Percentiles rank a stretch among this genome's conserved stretches.
These are phyloP conservation scores for Esox lucius DNA, from an alignment of 2,797 vertebrate species.

Conservation along the genomic window DNA sequence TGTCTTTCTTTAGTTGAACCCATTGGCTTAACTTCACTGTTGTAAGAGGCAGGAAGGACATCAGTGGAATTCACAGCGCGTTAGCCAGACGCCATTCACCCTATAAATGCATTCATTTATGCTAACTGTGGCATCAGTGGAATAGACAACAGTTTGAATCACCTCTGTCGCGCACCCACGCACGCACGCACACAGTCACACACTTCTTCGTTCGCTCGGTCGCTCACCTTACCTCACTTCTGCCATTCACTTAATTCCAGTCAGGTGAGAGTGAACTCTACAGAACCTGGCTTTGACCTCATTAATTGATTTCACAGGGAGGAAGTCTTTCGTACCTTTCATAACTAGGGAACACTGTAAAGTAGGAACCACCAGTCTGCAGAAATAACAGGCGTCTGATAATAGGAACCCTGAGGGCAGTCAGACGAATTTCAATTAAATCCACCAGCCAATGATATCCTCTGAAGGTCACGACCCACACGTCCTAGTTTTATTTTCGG, in stretches of 20 bases:
- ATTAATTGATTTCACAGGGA: conserved; percentile 74
- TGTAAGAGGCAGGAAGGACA: too few relatives aligned
- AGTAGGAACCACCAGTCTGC: conserved; percentile 32
- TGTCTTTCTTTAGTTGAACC: too few relatives aligned
- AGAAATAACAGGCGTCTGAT: conserved; percentile 43
- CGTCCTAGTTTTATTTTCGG: neutral
- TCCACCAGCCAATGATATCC: conserved; percentile 5
- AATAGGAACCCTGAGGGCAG: conserved; percentile 29
- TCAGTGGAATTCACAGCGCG: too few relatives aligned
- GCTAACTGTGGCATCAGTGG: conserved; percentile 35
- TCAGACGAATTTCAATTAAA: conserved; percentile 44
- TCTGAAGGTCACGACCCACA: neutral
- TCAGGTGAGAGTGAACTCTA: conserved; percentile 63
- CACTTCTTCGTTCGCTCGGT: neutral
- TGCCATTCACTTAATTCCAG: conserved; percentile 55
- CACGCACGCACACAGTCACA: too few relatives aligned
- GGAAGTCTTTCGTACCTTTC: conserved; percentile 48
- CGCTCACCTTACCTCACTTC: neutral
- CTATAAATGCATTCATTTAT: conserved; percentile 39
- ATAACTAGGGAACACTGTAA: conserved; percentile 41
- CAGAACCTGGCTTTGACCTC: conserved; percentile 60
- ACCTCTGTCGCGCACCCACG: conserved; percentile 15
- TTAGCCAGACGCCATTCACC: neutral
- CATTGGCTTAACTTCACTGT: too few relatives aligned
- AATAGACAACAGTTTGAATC: conserved; percentile 46